These are phyloP conservation scores for Prorops nasuta DNA, from an alignment of 1,140 invertebrate genomes.

Conservation along the genomic window DNA sequence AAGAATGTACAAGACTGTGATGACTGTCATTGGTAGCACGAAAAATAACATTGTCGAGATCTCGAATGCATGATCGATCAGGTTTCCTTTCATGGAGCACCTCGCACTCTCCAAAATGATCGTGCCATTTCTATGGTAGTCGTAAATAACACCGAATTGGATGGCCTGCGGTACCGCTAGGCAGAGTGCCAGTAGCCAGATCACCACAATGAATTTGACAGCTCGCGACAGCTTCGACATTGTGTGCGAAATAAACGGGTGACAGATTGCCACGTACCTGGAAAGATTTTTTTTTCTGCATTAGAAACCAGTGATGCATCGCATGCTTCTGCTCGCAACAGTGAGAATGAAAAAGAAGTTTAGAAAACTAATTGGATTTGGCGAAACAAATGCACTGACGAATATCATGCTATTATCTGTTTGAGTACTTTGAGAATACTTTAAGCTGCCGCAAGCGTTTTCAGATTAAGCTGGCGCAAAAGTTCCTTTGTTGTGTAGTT, in stretches of 20 bases:
- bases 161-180: conserved; percentile 80
- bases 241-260: conserved; percentile 85
- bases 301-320: no score
- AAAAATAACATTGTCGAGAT: conserved; percentile 85
- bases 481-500: no score
- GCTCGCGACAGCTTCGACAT: conserved; percentile 77
- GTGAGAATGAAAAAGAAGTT: no score
- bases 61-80: conserved; percentile 75
- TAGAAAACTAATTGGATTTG: neutral
- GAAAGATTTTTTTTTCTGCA: no score
- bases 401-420: no score
- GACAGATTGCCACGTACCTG: conserved; percentile 91
- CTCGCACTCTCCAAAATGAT: conserved; percentile 48
- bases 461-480: no score
- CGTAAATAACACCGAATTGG: conserved; percentile 69
- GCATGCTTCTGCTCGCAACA: no score
- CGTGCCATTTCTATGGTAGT: conserved; percentile 50
- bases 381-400: neutral
- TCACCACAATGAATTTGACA: conserved; percentile 67
- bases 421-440: no score
- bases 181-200: conserved; percentile 71
- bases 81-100: conserved; percentile 62
- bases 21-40: conserved; percentile 80
- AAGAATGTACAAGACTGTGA: conserved; percentile 79
- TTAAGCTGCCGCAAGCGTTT: no score